These are phyloP conservation scores for Sericinus montela DNA, from an alignment of 2,888 invertebrate species.

Conservation along the genomic window DNA sequence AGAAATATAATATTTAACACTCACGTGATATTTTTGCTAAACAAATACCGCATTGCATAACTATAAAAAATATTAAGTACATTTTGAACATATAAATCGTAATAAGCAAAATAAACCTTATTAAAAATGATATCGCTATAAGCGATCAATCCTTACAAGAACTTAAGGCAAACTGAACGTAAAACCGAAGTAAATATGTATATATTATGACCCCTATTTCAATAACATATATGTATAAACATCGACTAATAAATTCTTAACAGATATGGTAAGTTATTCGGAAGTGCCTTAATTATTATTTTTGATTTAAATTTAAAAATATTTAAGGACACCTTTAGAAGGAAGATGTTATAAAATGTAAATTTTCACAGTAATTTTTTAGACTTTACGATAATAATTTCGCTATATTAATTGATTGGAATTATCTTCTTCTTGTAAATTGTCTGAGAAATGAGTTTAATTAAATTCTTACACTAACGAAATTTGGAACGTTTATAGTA, in stretches of 20 bases:
- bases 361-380: too few species aligned
- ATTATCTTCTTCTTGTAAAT: neutral
- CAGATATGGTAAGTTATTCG: too few species aligned
- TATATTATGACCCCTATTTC: neutral
- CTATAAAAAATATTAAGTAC: slow-evolving; percentile 19
- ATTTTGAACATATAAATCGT: neutral
- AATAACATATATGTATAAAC: neutral
- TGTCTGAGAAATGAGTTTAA: too few species aligned
- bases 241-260: neutral
- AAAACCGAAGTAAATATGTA: slow-evolving; percentile 10
- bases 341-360: too few species aligned
- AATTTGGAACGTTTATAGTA: too few species aligned
- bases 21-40: slow-evolving; percentile 29
- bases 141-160: slow-evolving; percentile 5
- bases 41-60: slow-evolving; percentile 21
- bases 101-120: neutral
- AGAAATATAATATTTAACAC: slow-evolving; percentile 14
- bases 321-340: too few species aligned
- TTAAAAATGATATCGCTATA: neutral
- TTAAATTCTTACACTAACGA: too few species aligned
- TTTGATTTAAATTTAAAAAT: too few species aligned
- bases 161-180: slow-evolving; percentile 8
- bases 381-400: too few species aligned
- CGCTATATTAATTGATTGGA: too few species aligned
- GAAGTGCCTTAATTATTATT: too few species aligned